These are phyloP conservation scores for Ornithoptera alexandrae DNA, from an alignment of 2,888 invertebrate species.

Conservation along the genomic window DNA sequence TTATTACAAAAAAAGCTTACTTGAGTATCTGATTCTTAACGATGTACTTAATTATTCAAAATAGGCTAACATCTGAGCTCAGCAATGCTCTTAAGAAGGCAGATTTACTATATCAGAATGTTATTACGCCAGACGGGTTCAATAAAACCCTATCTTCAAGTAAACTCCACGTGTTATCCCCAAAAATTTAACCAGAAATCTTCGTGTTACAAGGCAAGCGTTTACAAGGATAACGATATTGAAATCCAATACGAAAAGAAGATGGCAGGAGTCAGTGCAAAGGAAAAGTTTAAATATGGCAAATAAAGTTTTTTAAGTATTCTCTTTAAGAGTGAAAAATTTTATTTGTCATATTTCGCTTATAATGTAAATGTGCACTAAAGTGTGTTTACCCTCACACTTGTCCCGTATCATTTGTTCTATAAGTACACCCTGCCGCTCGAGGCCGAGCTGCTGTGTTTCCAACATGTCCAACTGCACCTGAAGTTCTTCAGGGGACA, in stretches of 20 bases:
- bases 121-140: too few species aligned
- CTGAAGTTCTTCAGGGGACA: slow-evolving; percentile 82
- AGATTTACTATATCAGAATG: too few species aligned
- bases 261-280: slow-evolving; percentile 12
- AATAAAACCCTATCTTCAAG: too few species aligned
- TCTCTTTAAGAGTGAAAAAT: background rate
- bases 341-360: slow-evolving; percentile 14
- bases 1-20: too few species aligned
- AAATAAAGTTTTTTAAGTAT: slow-evolving; percentile 14
- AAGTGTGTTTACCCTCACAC: slow-evolving; percentile 81
- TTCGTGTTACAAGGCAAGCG: too few species aligned
- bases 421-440: slow-evolving; percentile 93
- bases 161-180: too few species aligned
- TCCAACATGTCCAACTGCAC: slow-evolving; percentile 89
- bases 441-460: slow-evolving; percentile 92
- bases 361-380: slow-evolving; percentile 44
- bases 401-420: slow-evolving; percentile 93
- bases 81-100: too few species aligned
- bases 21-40: too few species aligned
- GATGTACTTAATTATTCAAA: too few species aligned
- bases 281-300: slow-evolving; percentile 16
- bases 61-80: too few species aligned
- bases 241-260: slow-evolving; percentile 26
- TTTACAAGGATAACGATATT: background rate
- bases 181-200: too few species aligned